phyloP scores from a whole-genome alignment of 2,888 invertebrate species.

The Crematogaster levior region DNA sequence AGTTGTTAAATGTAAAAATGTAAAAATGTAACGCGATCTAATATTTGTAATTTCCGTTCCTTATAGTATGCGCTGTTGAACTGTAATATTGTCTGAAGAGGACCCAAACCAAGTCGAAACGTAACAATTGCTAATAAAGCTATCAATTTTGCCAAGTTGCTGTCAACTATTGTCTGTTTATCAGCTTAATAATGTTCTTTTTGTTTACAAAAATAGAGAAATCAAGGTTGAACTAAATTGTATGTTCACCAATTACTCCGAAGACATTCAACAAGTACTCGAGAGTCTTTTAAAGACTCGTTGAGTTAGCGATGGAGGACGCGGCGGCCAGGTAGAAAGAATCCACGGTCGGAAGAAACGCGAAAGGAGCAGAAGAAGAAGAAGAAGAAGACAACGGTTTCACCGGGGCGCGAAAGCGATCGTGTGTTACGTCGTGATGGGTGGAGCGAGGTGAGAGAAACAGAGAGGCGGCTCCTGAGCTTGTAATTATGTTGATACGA shows the following conservation, averaged over 20 bases:
- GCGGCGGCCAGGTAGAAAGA: slow-evolving; percentile 14
- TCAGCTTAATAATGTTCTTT: neutral
- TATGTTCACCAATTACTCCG: neutral
- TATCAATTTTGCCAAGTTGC: too few relatives aligned
- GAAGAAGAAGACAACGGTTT: slow-evolving; percentile 59
- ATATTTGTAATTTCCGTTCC: too few relatives aligned
- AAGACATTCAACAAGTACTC: slow-evolving; percentile 28
- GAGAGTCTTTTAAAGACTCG: slow-evolving; percentile 23
- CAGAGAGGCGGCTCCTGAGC: slow-evolving; percentile 86
- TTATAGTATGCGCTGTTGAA: too few relatives aligned
- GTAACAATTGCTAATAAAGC: too few relatives aligned
- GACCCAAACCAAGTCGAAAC: too few relatives aligned
- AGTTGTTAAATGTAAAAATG: too few relatives aligned
- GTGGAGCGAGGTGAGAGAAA: slow-evolving; percentile 85
- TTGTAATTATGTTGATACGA: slow-evolving; percentile 86
- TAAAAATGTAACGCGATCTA: too few relatives aligned
- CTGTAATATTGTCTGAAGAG: too few relatives aligned
- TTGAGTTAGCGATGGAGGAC: slow-evolving; percentile 23
- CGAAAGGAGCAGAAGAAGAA: slow-evolving; percentile 49
- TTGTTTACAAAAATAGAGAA: neutral
- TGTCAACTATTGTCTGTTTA: too few relatives aligned
- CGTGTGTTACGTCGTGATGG: slow-evolving; percentile 84
- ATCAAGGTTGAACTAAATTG: neutral
- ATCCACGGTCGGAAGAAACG: slow-evolving; percentile 51
- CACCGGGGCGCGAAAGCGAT: slow-evolving; percentile 75